A percentile compares a stretch with the other conserved stretches of the same genome.
phyloP scores from a whole-genome alignment of 2,888 invertebrate species.

The Phaonia tiefii region DNA sequence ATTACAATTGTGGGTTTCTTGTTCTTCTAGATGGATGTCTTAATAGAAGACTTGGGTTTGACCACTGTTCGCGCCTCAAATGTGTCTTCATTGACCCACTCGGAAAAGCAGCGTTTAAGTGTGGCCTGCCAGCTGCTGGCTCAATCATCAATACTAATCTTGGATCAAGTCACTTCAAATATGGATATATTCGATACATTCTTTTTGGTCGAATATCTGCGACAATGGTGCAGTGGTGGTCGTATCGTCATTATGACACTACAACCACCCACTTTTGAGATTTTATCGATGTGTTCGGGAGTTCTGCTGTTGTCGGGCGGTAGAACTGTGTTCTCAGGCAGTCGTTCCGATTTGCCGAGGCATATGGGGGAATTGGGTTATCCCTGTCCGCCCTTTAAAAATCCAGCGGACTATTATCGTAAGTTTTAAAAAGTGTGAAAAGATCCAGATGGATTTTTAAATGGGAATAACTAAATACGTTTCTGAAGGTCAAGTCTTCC shows the following conservation, averaged over 20 bases:
- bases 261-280: slow-evolving; percentile 97
- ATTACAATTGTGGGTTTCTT: too few species aligned
- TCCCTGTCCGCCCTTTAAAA: slow-evolving; percentile 97
- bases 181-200: slow-evolving; percentile 96
- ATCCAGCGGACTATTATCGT: slow-evolving; percentile 98
- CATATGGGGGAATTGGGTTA: slow-evolving; percentile 95
- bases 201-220: slow-evolving; percentile 94
- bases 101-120: slow-evolving; percentile 92
- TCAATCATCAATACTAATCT: slow-evolving; percentile 91
- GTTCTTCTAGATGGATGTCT: slow-evolving; percentile 86
- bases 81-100: slow-evolving; percentile 91
- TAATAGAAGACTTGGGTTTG: slow-evolving; percentile 95
- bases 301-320: slow-evolving; percentile 94
- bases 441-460: too few species aligned
- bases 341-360: slow-evolving; percentile 93
- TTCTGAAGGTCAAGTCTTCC: too few species aligned
- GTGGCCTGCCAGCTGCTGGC: slow-evolving; percentile 94
- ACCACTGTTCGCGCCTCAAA: slow-evolving; percentile 94
- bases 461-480: too few species aligned
- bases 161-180: slow-evolving; percentile 88
- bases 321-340: slow-evolving; percentile 94
- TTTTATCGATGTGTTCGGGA: slow-evolving; percentile 90
- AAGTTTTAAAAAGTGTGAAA: slow-evolving; percentile 80
- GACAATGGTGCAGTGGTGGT: slow-evolving; percentile 90
- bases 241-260: slow-evolving; percentile 94